Evolutionary conservation across 2,113 vertebrate genomes (phyloP).

Genomic region (Hemiscyllium ocellatum): DNA sequence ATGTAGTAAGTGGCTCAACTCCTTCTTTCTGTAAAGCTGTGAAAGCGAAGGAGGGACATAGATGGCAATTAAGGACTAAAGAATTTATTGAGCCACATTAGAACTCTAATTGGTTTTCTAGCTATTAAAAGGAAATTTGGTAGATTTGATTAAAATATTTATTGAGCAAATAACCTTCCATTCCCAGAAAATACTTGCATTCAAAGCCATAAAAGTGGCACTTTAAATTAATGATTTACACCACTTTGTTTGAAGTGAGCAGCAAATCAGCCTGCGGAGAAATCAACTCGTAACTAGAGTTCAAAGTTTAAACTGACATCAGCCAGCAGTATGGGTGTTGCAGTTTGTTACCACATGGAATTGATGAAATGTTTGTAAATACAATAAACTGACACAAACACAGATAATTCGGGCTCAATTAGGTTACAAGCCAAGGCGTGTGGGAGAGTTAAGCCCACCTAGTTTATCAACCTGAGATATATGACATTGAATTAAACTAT

Average conservation of each 20-base stretch:
- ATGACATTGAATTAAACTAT: not conserved
- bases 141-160: not conserved
- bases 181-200: not conserved
- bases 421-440: not conserved
- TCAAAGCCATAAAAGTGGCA: not conserved
- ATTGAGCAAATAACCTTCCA: conserved; percentile 8
- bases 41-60: not conserved
- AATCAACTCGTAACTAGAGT: not conserved
- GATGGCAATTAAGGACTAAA: not conserved
- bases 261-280: not conserved
- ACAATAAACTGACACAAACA: not conserved
- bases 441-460: not conserved
- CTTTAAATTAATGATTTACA: conserved; percentile 27
- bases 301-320: not conserved
- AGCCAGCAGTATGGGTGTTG: not conserved
- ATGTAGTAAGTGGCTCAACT: not conserved
- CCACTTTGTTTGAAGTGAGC: not conserved
- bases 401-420: not conserved
- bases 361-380: not conserved
- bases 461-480: not conserved
- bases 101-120: not conserved
- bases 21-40: not conserved
- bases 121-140: not conserved
- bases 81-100: not conserved
- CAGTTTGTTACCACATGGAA: not conserved